These are phyloP conservation scores for Onthophagus sagittarius DNA, from an alignment of 2,888 invertebrate genomes.

Conservation along the genomic window DNA sequence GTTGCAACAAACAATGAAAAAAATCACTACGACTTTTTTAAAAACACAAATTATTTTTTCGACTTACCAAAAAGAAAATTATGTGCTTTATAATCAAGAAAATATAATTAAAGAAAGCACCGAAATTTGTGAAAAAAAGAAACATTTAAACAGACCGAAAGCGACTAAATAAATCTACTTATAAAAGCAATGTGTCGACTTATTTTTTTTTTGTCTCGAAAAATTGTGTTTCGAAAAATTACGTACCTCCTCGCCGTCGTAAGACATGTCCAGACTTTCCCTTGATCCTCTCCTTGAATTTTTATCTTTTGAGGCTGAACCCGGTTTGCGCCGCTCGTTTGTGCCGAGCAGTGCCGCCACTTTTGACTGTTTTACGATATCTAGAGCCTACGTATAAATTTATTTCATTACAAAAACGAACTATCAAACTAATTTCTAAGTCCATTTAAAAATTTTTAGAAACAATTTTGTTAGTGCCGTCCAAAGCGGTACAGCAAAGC, in stretches of 20 bases:
- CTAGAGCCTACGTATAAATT: constrained; percentile 64
- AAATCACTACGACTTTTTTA: background rate
- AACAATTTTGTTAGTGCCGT: background rate
- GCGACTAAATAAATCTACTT: constrained; percentile 27
- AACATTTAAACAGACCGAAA: constrained; percentile 23
- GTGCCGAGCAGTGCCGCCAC: constrained; percentile 68
- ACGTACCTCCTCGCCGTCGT: constrained; percentile 71
- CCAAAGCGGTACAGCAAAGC: background rate
- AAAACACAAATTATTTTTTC: constrained; percentile 1
- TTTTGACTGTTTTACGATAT: constrained; percentile 90
- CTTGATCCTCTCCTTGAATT: constrained; percentile 67
- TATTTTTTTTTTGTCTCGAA: constrained; percentile 26
- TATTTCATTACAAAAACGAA: constrained; percentile 9
- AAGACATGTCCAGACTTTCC: constrained; percentile 69
- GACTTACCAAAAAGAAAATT: constrained; percentile 12
- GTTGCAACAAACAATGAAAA: background rate
- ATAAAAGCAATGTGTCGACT: constrained; percentile 1
- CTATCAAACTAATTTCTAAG: background rate
- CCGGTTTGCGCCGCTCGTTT: constrained; percentile 48
- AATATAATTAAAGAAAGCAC: background rate
- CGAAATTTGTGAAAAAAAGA: background rate
- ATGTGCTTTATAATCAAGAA: constrained; percentile 12
- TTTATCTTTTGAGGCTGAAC: constrained; percentile 48
- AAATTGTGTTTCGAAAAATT: constrained; percentile 28
- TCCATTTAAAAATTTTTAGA: background rate